A percentile compares a stretch with the other conserved stretches of the same genome.
phyloP scores from a whole-genome alignment of 2,797 vertebrate species.

The Fistularia commersonii region DNA sequence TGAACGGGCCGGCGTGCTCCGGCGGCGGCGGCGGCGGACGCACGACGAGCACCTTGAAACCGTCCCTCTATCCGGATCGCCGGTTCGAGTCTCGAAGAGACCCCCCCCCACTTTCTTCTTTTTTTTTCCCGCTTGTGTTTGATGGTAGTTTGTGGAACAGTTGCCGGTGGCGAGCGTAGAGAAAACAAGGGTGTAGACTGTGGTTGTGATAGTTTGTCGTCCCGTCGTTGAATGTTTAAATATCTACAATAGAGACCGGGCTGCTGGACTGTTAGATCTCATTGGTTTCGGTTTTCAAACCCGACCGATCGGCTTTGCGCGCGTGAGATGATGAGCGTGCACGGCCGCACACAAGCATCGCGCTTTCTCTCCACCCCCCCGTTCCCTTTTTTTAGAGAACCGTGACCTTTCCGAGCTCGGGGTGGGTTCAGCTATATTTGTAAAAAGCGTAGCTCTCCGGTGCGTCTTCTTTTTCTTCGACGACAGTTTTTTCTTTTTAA shows the following conservation, averaged over 20 bases:
- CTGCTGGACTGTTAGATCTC: constrained; percentile 62
- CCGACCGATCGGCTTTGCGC: constrained; percentile 38
- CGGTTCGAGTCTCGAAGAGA: too few relatives aligned
- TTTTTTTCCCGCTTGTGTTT: constrained; percentile 38
- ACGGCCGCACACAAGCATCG: constrained; percentile 37
- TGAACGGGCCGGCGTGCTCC: too few relatives aligned
- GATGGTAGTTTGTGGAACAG: constrained; percentile 47
- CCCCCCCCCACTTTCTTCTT: too few relatives aligned
- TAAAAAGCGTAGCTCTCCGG: constrained; percentile 28
- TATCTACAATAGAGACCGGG: constrained; percentile 63
- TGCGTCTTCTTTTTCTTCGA: constrained; percentile 57
- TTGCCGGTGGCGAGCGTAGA: constrained; percentile 49
- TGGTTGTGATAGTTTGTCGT: constrained; percentile 68
- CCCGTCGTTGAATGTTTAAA: constrained; percentile 62
- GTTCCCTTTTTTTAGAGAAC: constrained; percentile 63
- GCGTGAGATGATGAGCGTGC: too few relatives aligned
- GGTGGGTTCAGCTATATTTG: constrained; percentile 64
- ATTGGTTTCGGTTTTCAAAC: constrained; percentile 60
- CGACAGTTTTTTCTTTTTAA: constrained; percentile 37
- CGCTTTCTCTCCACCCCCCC: constrained; percentile 63
- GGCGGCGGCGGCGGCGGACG: too few relatives aligned
- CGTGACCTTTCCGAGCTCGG: constrained; percentile 76
- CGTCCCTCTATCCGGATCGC: too few relatives aligned
- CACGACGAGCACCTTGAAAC: too few relatives aligned
- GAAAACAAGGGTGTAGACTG: constrained; percentile 55